A percentile compares a stretch with the other conserved stretches of the same genome.
Conservation (phyloP, 1,140 invertebrate genomes). For the Nomia melanderi region DNA sequence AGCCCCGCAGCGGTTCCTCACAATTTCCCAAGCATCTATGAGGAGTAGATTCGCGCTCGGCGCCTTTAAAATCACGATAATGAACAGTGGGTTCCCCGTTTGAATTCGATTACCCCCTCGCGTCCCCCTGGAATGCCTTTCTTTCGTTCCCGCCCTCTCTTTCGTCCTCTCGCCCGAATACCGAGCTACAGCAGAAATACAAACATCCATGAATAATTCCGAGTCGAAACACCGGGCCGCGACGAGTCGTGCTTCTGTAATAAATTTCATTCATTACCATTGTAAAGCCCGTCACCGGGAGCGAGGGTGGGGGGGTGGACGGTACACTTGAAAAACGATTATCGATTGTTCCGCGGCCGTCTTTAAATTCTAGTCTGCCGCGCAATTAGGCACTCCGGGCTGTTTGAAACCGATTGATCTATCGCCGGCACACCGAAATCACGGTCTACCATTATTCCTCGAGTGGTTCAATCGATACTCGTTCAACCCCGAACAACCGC, state of each 20-base stretch:
- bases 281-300: background rate
- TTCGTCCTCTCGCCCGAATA: background rate
- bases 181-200: background rate
- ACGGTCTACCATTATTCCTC: slow-evolving; percentile 24
- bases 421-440: background rate
- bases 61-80: slow-evolving; percentile 3
- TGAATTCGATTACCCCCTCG: slow-evolving; percentile 13
- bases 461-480: slow-evolving; percentile 34
- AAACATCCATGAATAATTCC: slow-evolving; percentile 32
- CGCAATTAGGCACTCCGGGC: slow-evolving; percentile 14
- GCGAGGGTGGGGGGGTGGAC: too few relatives aligned
- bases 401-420: slow-evolving; percentile 18
- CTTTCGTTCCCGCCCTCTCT: too few relatives aligned
- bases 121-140: slow-evolving; percentile 1
- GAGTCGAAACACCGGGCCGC: background rate
- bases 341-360: background rate
- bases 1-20: slow-evolving; percentile 2
- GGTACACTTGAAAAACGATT: slow-evolving; percentile 8
- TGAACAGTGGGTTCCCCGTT: background rate
- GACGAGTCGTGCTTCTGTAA: background rate
- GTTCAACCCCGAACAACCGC: slow-evolving; percentile 27
- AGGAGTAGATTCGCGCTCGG: background rate
- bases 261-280: slow-evolving; percentile 16
- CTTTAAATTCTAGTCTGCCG: slow-evolving; percentile 1
- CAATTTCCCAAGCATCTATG: background rate